Evolutionary conservation across 2,113 vertebrate species (phyloP).

Genomic region (Ammodytes marinus): DNA sequence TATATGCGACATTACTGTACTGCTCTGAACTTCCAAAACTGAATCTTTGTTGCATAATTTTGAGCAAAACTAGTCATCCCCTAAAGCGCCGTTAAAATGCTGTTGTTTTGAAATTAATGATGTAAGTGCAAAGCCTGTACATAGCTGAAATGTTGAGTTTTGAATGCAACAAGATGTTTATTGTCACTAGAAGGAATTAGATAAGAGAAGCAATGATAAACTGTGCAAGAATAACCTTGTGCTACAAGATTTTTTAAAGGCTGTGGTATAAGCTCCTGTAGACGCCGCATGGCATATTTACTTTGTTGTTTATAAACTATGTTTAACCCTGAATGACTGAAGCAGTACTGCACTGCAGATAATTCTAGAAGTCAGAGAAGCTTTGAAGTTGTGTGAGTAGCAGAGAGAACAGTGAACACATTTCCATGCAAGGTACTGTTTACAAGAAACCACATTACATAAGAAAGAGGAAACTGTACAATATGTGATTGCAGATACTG

Average conservation of each 20-base stretch:
- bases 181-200: background rate
- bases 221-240: background rate
- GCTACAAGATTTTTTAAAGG: background rate
- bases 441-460: background rate
- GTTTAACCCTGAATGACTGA: background rate
- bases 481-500: background rate
- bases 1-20: background rate
- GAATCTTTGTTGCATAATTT: background rate
- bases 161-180: slow-evolving; percentile 17
- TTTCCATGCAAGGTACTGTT: background rate
- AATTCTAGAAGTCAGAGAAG: background rate
- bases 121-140: slow-evolving; percentile 9
- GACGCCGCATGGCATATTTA: background rate
- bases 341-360: background rate
- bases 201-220: slow-evolving; percentile 4
- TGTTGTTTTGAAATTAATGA: slow-evolving; percentile 4
- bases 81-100: background rate
- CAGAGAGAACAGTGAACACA: background rate
- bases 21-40: background rate
- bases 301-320: background rate
- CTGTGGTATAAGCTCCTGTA: background rate
- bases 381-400: background rate
- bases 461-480: background rate
- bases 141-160: slow-evolving; percentile 7
- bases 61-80: background rate